Percentiles rank a stretch among this genome's conserved stretches.
Evolutionary conservation across 1,140 invertebrate genomes (phyloP).

Genomic region (Polypedilum pembai): DNA sequence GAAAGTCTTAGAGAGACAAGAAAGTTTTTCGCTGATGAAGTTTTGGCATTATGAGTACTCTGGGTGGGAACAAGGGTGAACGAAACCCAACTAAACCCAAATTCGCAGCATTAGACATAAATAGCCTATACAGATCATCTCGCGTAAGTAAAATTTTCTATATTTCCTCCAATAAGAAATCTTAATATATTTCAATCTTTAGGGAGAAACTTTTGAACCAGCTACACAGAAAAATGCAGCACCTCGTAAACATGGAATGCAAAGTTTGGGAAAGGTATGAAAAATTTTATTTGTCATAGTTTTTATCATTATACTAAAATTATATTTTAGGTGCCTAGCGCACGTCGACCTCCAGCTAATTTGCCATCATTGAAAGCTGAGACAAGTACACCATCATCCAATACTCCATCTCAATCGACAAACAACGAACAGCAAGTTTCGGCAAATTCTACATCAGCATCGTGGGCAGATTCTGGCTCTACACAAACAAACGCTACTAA

Average conservation of each 20-base stretch:
- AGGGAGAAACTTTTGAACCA: slow-evolving; percentile 83
- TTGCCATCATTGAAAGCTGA: slow-evolving; percentile 96
- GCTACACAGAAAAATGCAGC: slow-evolving; percentile 79
- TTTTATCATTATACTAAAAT: too few relatives aligned
- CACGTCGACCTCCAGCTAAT: slow-evolving; percentile 91
- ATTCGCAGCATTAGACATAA: slow-evolving; percentile 94
- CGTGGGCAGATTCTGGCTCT: slow-evolving; percentile 40
- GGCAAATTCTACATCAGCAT: slow-evolving; percentile 39
- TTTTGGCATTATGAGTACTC: slow-evolving; percentile 77
- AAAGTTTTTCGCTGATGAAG: slow-evolving; percentile 38
- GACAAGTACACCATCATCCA: slow-evolving; percentile 59
- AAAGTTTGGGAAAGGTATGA: slow-evolving; percentile 82
- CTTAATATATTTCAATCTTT: slow-evolving; percentile 27
- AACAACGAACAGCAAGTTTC: slow-evolving; percentile 40
- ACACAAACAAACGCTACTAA: slow-evolving; percentile 29
- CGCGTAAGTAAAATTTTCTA: slow-evolving; percentile 53
- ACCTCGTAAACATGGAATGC: slow-evolving; percentile 95
- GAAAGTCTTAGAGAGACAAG: background rate
- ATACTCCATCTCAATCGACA: slow-evolving; percentile 49
- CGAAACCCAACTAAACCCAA: slow-evolving; percentile 64
- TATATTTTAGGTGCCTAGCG: slow-evolving; percentile 61
- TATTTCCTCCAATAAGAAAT: slow-evolving; percentile 17
- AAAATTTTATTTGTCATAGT: too few relatives aligned
- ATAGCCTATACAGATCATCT: slow-evolving; percentile 86
- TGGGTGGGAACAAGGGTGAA: slow-evolving; percentile 78